Percentiles rank a stretch among this genome's conserved stretches.
These are phyloP conservation scores for Anhinga rufa DNA, from an alignment of 2,113 vertebrate genomes.

Conservation along the genomic window DNA sequence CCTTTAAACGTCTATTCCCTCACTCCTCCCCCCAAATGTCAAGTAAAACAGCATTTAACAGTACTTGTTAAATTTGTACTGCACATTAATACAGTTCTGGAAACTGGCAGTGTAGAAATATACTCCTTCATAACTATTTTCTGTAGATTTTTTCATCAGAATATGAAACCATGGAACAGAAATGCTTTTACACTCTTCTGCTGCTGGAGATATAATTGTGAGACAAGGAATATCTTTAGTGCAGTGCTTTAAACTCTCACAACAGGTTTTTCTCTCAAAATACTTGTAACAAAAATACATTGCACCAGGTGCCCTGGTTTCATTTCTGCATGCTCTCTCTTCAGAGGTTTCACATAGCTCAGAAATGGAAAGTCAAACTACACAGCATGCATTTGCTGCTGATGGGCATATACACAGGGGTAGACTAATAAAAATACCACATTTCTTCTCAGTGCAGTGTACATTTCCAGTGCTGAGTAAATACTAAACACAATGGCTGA, in stretches of 20 bases:
- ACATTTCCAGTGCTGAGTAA: constrained; percentile 27
- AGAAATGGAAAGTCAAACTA: constrained; percentile 31
- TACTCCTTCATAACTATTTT: neutral
- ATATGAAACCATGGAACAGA: neutral
- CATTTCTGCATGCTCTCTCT: constrained; percentile 24
- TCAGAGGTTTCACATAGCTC: constrained; percentile 34
- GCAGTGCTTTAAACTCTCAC: neutral
- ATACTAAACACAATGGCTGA: constrained; percentile 10
- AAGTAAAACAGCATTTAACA: neutral
- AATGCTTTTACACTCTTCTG: neutral
- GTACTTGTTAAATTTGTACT: neutral
- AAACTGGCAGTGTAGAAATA: neutral
- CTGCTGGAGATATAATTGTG: neutral
- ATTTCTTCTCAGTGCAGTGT: neutral
- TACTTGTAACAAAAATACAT: constrained; percentile 38
- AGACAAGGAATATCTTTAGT: neutral
- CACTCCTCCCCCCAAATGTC: neutral
- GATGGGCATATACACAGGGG: neutral
- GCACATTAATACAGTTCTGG: neutral
- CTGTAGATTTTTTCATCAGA: neutral
- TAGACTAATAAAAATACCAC: constrained; percentile 6
- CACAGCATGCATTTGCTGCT: neutral
- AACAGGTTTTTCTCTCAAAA: constrained; percentile 8
- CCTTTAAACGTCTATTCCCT: neutral
- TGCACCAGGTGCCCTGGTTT: constrained; percentile 48